Conservation (phyloP, 1,140 invertebrate species). For the Pseudomyrmex cubaensis region DNA sequence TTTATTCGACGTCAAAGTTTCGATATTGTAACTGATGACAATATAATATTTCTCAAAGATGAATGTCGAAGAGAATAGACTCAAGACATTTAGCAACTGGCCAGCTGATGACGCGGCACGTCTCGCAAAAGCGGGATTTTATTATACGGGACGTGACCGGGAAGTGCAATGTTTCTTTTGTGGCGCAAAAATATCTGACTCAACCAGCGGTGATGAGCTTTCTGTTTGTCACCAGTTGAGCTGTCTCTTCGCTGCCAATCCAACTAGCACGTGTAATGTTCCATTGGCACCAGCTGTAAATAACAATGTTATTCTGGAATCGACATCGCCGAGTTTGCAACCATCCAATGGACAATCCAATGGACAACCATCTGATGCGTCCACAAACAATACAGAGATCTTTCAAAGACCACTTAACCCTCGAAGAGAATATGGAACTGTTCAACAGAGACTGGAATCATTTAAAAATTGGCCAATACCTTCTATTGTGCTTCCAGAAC, state of each 20-base stretch:
- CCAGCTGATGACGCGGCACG: too few species aligned
- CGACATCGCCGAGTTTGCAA: constrained; percentile 30
- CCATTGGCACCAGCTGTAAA: constrained; percentile 80
- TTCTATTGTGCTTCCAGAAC: constrained; percentile 87
- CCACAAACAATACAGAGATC: background rate
- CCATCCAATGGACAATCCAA: background rate
- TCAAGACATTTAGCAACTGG: constrained; percentile 25
- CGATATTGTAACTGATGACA: too few species aligned
- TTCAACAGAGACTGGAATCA: constrained; percentile 86
- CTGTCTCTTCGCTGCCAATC: constrained; percentile 90
- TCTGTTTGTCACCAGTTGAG: constrained; percentile 87
- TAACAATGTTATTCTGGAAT: constrained; percentile 17
- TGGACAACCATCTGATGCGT: background rate
- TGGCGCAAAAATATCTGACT: constrained; percentile 89
- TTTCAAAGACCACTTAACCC: constrained; percentile 10
- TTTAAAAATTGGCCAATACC: constrained; percentile 88
- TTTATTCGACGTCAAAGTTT: too few species aligned
- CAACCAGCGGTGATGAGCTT: constrained; percentile 92
- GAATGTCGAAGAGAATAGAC: too few species aligned
- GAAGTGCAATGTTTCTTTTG: constrained; percentile 92
- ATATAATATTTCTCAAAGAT: too few species aligned
- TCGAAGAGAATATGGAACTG: constrained; percentile 80
- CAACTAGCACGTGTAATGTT: constrained; percentile 88
- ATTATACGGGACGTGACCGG: constrained; percentile 88
- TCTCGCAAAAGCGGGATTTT: constrained; percentile 94